These are phyloP conservation scores for Amphipyra berbera DNA, from an alignment of 2,888 invertebrate species.

Conservation along the genomic window DNA sequence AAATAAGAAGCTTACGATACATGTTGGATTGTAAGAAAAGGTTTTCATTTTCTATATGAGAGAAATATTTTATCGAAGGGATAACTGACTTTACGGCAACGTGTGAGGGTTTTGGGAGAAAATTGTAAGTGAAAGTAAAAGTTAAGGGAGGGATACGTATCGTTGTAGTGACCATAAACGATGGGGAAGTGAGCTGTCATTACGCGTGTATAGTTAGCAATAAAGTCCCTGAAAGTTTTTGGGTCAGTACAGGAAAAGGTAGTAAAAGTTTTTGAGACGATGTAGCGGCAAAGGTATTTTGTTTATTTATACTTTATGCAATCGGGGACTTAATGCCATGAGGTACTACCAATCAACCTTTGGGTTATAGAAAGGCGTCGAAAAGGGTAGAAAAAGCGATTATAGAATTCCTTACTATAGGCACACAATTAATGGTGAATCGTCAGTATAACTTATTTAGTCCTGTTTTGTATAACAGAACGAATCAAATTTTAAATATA, in stretches of 20 bases:
- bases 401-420: no score
- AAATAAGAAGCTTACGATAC: not conserved
- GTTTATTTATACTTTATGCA: no score
- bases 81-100: constrained; percentile 24
- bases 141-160: not conserved
- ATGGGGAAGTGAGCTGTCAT: not conserved
- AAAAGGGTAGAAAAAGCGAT: no score
- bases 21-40: not conserved
- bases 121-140: constrained; percentile 14
- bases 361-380: no score
- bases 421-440: no score
- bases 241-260: not conserved
- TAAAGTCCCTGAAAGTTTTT: not conserved
- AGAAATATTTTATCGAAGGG: constrained; percentile 28
- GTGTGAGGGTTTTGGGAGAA: constrained; percentile 6
- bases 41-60: constrained; percentile 5
- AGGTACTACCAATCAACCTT: no score
- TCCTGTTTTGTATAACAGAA: no score
- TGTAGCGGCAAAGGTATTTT: not conserved
- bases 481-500: no score
- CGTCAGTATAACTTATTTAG: no score
- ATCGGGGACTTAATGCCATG: no score
- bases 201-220: not conserved
- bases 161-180: constrained; percentile 1
- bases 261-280: not conserved